Percentiles rank a stretch among this genome's conserved stretches.
These are phyloP conservation scores for Tachysurus vachellii DNA, from an alignment of 2,113 vertebrate species.

Conservation along the genomic window DNA sequence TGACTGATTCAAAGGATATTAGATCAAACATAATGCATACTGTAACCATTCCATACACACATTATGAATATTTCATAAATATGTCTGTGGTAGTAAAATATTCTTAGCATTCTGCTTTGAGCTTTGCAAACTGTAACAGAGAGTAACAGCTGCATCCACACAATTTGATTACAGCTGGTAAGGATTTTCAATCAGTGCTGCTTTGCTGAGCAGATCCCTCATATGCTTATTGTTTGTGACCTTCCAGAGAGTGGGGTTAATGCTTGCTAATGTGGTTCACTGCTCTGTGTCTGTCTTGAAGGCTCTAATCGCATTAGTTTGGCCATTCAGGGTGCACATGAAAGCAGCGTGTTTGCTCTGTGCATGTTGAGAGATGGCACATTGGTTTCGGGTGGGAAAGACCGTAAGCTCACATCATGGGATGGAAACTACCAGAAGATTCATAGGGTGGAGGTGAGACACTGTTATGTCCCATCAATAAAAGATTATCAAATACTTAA, in stretches of 20 bases:
- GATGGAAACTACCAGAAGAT: slow-evolving; percentile 89
- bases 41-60: background rate
- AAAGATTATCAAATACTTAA: background rate
- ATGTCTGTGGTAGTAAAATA: background rate
- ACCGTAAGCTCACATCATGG: slow-evolving; percentile 92
- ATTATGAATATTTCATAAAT: background rate
- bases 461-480: background rate
- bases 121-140: slow-evolving; percentile 3
- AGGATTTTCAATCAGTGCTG: slow-evolving; percentile 21
- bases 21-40: slow-evolving; percentile 3
- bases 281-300: slow-evolving; percentile 63
- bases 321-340: slow-evolving; percentile 89
- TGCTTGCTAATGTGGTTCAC: slow-evolving; percentile 27
- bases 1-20: background rate
- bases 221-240: slow-evolving; percentile 24
- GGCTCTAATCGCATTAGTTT: slow-evolving; percentile 95
- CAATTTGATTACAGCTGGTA: slow-evolving; percentile 10
- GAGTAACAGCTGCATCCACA: background rate
- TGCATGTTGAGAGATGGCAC: slow-evolving; percentile 94
- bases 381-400: slow-evolving; percentile 92
- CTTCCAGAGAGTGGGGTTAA: slow-evolving; percentile 14
- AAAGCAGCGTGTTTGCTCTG: slow-evolving; percentile 94
- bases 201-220: slow-evolving; percentile 15
- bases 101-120: background rate
- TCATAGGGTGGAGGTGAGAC: slow-evolving; percentile 85